These are phyloP conservation scores for Taenioides sp. DNA, from an alignment of 2,797 vertebrate genomes.

Conservation along the genomic window DNA sequence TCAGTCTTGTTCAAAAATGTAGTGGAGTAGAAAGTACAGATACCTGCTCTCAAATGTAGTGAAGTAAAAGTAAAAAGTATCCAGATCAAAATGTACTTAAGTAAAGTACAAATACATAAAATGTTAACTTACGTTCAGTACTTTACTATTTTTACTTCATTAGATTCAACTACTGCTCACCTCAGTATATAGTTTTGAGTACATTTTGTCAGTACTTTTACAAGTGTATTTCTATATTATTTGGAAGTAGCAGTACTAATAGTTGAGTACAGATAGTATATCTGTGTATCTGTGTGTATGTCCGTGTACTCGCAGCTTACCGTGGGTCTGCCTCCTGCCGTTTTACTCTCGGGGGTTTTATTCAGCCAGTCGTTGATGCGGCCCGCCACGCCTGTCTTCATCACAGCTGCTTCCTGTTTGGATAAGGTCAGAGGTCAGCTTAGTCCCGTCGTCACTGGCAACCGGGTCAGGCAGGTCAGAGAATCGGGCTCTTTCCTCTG, in stretches of 20 bases:
- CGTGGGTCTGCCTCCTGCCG: conserved; percentile 85
- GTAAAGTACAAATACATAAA: too few relatives aligned
- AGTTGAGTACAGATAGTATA: not conserved
- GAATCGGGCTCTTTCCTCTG: conserved; percentile 35
- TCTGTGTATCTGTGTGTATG: conserved; percentile 1
- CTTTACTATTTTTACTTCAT: too few relatives aligned
- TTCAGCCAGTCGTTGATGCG: conserved; percentile 99
- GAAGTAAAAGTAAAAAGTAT: too few relatives aligned
- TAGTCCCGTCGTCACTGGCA: conserved; percentile 32
- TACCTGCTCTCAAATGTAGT: too few relatives aligned
- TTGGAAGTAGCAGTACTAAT: not conserved
- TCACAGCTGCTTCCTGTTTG: conserved; percentile 91
- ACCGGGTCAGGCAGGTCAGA: conserved; percentile 38
- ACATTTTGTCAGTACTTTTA: not conserved
- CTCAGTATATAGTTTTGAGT: too few relatives aligned
- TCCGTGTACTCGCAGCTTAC: conserved; percentile 73
- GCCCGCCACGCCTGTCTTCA: conserved; percentile 96
- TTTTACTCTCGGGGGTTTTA: conserved; percentile 94
- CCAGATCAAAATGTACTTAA: too few relatives aligned
- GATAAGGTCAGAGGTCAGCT: conserved; percentile 63
- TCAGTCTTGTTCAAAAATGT: too few relatives aligned
- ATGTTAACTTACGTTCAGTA: too few relatives aligned
- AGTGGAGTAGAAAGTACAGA: too few relatives aligned
- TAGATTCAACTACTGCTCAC: too few relatives aligned
- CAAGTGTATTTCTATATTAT: not conserved